phyloP scores from a whole-genome alignment of 2,888 invertebrate genomes.

The Dromius quadrimaculatus region DNA sequence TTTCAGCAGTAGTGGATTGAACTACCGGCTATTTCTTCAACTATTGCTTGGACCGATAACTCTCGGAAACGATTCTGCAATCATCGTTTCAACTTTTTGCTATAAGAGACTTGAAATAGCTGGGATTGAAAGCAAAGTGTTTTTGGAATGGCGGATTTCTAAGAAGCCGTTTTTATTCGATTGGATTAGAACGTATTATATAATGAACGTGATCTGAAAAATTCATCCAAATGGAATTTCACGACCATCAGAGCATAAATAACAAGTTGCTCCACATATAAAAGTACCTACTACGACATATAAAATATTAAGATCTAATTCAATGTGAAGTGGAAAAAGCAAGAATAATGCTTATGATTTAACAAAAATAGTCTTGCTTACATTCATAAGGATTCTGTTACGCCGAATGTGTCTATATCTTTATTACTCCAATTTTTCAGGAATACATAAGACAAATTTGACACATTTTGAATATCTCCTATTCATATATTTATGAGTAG shows the following conservation, averaged over 20 bases:
- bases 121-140: background rate
- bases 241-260: background rate
- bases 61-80: constrained; percentile 36
- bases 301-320: background rate
- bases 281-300: background rate
- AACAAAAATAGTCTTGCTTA: too few species aligned
- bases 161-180: constrained; percentile 16
- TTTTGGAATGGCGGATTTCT: constrained; percentile 10
- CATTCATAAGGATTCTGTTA: too few species aligned
- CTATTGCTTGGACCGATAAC: constrained; percentile 16
- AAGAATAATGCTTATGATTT: too few species aligned
- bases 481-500: too few species aligned
- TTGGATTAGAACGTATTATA: constrained; percentile 11
- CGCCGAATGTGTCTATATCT: too few species aligned
- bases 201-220: background rate
- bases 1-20: too few species aligned
- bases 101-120: constrained; percentile 13
- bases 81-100: constrained; percentile 38
- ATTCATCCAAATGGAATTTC: too few species aligned
- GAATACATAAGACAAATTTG: too few species aligned
- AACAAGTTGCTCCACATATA: too few species aligned
- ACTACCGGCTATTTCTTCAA: constrained; percentile 19
- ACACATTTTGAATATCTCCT: too few species aligned
- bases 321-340: too few species aligned
- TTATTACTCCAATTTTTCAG: too few species aligned